These are phyloP conservation scores for Synaphobranchus kaupii DNA, from an alignment of 2,797 vertebrate species.

Conservation along the genomic window DNA sequence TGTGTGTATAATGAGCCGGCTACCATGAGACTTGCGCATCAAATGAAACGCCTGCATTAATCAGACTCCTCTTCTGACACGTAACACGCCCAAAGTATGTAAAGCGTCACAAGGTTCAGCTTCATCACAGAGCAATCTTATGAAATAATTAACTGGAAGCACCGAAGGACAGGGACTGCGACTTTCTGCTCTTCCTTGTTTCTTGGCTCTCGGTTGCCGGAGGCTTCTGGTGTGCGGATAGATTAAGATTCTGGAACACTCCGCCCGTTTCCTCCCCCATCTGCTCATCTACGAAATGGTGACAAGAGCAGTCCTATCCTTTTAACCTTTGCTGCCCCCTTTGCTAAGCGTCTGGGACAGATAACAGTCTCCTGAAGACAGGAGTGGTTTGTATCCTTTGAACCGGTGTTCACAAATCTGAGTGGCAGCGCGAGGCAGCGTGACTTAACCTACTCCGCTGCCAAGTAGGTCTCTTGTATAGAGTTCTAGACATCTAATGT, in stretches of 20 bases:
- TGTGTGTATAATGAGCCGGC: neutral
- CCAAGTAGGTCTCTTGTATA: neutral
- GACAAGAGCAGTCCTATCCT: constrained; percentile 7
- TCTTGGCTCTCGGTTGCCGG: neutral
- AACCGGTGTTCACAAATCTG: neutral
- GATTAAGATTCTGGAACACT: constrained; percentile 9
- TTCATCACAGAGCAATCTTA: neutral
- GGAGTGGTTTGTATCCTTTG: neutral
- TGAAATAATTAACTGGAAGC: neutral
- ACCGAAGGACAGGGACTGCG: neutral
- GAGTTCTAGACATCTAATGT: neutral
- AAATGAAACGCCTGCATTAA: constrained; percentile 2
- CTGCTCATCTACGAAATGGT: constrained; percentile 9
- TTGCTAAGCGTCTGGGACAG: constrained; percentile 7
- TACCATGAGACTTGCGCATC: neutral
- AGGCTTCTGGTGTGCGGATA: neutral
- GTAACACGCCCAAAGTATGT: neutral
- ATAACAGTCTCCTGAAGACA: constrained; percentile 8
- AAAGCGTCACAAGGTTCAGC: neutral
- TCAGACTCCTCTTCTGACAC: constrained; percentile 1
- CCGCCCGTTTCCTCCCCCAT: neutral
- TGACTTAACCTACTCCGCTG: neutral
- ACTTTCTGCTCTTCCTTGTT: neutral
- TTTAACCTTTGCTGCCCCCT: neutral
- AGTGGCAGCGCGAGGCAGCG: neutral